These are phyloP conservation scores for Diloba caeruleocephala DNA, from an alignment of 2,888 invertebrate genomes.

Conservation along the genomic window DNA sequence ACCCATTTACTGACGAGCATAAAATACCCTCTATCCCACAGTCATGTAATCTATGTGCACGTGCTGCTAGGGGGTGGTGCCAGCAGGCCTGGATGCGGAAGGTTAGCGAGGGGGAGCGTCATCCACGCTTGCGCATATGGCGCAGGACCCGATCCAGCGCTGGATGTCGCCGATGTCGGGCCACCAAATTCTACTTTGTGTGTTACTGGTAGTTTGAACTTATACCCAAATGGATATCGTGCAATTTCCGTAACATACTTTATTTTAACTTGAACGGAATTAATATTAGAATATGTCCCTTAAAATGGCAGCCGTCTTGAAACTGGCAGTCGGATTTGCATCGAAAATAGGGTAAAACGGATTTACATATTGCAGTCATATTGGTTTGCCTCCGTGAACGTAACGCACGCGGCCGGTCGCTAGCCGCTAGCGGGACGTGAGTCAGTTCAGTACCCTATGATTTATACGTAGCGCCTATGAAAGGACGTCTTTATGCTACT, in stretches of 20 bases:
- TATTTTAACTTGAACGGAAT: background rate
- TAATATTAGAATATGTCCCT: background rate
- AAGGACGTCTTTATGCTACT: too few relatives aligned
- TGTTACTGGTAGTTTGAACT: background rate
- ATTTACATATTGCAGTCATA: background rate
- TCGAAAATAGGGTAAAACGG: background rate
- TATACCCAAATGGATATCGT: background rate
- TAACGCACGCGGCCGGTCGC: too few relatives aligned
- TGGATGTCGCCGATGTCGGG: background rate
- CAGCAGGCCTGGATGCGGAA: too few relatives aligned
- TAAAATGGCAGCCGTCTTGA: background rate
- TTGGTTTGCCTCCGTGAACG: too few relatives aligned
- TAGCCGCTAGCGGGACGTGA: too few relatives aligned
- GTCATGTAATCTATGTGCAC: too few relatives aligned
- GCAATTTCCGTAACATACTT: background rate
- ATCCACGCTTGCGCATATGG: background rate
- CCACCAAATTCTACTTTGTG: constrained; percentile 1
- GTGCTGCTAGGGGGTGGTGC: too few relatives aligned
- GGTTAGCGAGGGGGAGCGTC: background rate
- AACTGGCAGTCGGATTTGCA: background rate
- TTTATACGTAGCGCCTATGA: too few relatives aligned
- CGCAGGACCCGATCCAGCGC: background rate
- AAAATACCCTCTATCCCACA: too few relatives aligned
- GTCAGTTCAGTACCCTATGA: too few relatives aligned
- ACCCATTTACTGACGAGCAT: too few relatives aligned